Conservation (phyloP, 2,797 vertebrate species). For the Agapornis canus region DNA sequence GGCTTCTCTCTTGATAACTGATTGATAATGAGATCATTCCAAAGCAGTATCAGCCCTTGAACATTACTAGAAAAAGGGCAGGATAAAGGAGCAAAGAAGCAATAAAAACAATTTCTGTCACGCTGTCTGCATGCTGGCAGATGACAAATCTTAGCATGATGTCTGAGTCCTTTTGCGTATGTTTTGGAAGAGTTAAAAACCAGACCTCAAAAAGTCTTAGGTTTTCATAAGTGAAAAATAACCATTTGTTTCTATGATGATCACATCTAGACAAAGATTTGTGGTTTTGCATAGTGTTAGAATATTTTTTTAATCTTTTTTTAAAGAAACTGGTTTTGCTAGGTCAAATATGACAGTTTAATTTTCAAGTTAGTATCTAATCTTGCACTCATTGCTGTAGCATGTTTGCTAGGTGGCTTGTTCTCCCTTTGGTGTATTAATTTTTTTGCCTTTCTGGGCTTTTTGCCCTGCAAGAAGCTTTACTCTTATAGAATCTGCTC, state of each 20-base stretch:
- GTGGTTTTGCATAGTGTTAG: background rate
- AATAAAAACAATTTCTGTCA: background rate
- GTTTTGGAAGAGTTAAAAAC: background rate
- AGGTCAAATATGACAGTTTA: background rate
- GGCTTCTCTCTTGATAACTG: constrained; percentile 2
- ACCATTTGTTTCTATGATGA: background rate
- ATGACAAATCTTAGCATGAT: background rate
- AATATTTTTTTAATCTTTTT: background rate
- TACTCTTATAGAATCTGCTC: constrained; percentile 45
- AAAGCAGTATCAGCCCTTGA: background rate
- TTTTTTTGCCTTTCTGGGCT: constrained; percentile 64
- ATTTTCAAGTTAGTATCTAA: constrained; percentile 38
- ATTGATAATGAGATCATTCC: background rate
- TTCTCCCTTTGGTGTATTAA: constrained; percentile 67
- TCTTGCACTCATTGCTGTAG: constrained; percentile 62
- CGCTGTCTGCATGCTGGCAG: background rate
- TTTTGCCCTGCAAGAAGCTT: constrained; percentile 65
- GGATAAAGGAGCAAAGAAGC: background rate
- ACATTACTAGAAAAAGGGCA: background rate
- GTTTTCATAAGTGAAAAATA: background rate
- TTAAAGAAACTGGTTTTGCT: background rate
- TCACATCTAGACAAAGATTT: background rate
- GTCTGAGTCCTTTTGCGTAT: background rate
- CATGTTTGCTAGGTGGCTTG: constrained; percentile 79
- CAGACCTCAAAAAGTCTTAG: background rate